Evolutionary conservation across 2,888 invertebrate genomes (phyloP).

Genomic region (Plagodis pulveraria): DNA sequence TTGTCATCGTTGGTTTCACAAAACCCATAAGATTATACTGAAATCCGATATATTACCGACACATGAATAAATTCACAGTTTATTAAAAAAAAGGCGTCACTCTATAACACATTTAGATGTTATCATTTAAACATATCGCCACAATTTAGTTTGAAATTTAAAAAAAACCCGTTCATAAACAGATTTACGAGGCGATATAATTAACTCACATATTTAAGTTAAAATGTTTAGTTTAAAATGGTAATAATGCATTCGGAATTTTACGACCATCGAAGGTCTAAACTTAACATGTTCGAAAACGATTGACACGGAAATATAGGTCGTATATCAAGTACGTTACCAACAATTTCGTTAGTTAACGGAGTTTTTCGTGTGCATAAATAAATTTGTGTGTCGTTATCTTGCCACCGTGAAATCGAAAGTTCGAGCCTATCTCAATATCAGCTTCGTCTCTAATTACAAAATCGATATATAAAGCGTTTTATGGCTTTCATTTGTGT

Average conservation of each 20-base stretch:
- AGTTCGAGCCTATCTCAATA: conserved; percentile 28
- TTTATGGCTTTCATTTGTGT: conserved; percentile 10
- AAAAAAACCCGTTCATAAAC: conserved; percentile 30
- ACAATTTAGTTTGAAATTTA: conserved; percentile 32
- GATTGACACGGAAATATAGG: conserved; percentile 18
- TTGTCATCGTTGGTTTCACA: conserved; percentile 7
- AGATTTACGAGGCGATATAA: conserved; percentile 46
- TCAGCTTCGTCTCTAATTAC: conserved; percentile 23
- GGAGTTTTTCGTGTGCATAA: conserved; percentile 10
- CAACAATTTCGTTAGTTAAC: background rate
- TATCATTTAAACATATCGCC: conserved; percentile 23
- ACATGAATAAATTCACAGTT: conserved; percentile 28
- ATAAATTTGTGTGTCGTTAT: conserved; percentile 26
- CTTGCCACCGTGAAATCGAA: conserved; percentile 35
- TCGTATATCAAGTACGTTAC: conserved; percentile 14
- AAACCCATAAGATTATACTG: conserved; percentile 22
- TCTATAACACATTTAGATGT: conserved; percentile 32
- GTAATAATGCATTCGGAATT: conserved; percentile 42
- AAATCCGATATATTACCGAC: conserved; percentile 26
- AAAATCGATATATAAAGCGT: conserved; percentile 25
- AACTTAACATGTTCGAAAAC: conserved; percentile 4
- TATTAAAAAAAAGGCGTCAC: conserved; percentile 29
- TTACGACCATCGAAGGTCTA: conserved; percentile 11
- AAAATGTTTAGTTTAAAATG: conserved; percentile 46
- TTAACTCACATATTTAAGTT: conserved; percentile 47